Base-by-base conservation (phyloP, 1,140 invertebrate species). In the Trachymyrmex cornetzi region DNA sequence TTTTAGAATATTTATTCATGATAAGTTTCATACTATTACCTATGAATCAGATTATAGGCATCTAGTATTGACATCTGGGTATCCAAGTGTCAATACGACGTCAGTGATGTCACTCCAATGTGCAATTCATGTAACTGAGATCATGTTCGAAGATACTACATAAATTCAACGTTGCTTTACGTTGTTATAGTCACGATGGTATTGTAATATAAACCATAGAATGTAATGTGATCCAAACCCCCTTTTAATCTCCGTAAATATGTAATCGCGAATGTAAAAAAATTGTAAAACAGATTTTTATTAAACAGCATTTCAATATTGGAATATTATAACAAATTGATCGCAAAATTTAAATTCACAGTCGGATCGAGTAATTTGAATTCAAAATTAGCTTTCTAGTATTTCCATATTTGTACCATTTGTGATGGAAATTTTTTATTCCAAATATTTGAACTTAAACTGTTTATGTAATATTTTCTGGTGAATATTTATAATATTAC, bases 91-190 rank as follows among this genome's bases (percentile, higher is more conserved):
- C 77, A 69, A 71, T 81, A 71, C 48, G 16, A 55, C 55, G 48
- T 80, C 63, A 67, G 48, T 67, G 16, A 55, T 67, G 48, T 80
- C 63, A 67, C 77, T 67, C n/a, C 63, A 55, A 80, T 44, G 44
- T 66, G 44, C 61, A 67, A 44, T 67, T 38, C 27, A 50, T 12
- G 12, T 66, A 16, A 7, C 22, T 38, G 30, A 80, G 27, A 53
- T 80, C 48, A 50, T 69, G 77, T 38, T 38, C 14, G n/a, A 81
- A 55, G 48, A 57, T 48, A 57, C 9, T 55, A n/a, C n/a, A 53
- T 57, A 69, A 69, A 69, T 69, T 48, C 22, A 61, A 69, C n/a
- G 11, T 53, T 64, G 59, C 48, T 67, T 80, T 53, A 55, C n/a
- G 27, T 50, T 50, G 19, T 50, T 50, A 27, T 44, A 74, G 74